A percentile compares a stretch with the other conserved stretches of the same genome.
phyloP scores from a whole-genome alignment of 2,113 vertebrate species.

The Hypomesus transpacificus region DNA sequence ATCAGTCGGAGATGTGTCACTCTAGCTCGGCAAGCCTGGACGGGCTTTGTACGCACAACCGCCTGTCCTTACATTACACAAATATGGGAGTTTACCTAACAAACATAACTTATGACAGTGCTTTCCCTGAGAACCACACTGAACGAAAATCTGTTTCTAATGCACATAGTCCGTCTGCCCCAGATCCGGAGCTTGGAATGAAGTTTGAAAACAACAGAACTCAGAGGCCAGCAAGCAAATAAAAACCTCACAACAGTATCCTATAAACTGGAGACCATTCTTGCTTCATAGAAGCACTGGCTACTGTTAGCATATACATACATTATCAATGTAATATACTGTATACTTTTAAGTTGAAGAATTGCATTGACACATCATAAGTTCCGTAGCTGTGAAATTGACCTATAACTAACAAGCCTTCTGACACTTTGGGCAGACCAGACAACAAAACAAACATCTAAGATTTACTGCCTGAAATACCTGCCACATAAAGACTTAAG shows the following conservation, averaged over 20 bases:
- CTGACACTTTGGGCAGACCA: conserved; percentile 41
- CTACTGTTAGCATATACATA: not conserved
- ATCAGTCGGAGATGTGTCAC: conserved; percentile 33
- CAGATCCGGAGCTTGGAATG: conserved; percentile 40
- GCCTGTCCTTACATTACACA: conserved; percentile 47
- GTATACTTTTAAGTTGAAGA: no score
- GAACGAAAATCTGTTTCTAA: conserved; percentile 49
- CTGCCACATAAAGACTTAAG: conserved; percentile 60
- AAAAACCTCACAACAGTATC: conserved; percentile 36
- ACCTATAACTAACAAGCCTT: conserved; percentile 12
- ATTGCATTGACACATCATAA: no score
- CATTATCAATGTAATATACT: conserved; percentile 20
- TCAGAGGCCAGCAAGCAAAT: conserved; percentile 20
- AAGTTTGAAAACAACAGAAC: conserved; percentile 11
- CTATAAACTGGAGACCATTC: conserved; percentile 30
- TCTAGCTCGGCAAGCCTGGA: conserved; percentile 36
- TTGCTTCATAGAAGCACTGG: conserved; percentile 5
- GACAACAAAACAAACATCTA: conserved; percentile 66
- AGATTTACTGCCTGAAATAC: conserved; percentile 54
- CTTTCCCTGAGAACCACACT: conserved; percentile 19
- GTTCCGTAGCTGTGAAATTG: not conserved
- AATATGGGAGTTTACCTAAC: conserved; percentile 47
- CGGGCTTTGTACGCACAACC: conserved; percentile 19
- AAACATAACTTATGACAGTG: conserved; percentile 47
- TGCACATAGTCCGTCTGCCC: conserved; percentile 30